Percentiles rank a stretch among this genome's conserved stretches.
Conservation (phyloP, 2,888 invertebrate species). For the Hermaeophaga mercurialis region DNA sequence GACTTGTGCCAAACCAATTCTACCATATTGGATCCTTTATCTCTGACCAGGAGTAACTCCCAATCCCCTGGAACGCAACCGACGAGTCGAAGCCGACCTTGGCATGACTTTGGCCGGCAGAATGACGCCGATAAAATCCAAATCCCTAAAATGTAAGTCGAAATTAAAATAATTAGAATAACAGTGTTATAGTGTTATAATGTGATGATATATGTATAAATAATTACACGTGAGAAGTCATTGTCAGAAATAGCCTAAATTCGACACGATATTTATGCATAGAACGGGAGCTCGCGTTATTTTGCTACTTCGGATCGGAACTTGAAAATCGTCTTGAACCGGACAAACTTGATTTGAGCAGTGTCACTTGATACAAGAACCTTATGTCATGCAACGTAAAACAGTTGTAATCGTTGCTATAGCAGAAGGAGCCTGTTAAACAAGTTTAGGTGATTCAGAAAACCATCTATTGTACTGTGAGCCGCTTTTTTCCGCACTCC, state of each 20-base stretch:
- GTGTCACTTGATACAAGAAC: slow-evolving; percentile 49
- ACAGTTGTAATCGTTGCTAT: slow-evolving; percentile 44
- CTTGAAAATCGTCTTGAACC: slow-evolving; percentile 46
- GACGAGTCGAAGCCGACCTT: slow-evolving; percentile 79
- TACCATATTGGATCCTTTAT: slow-evolving; percentile 53
- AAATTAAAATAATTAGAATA: background rate
- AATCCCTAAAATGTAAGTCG: slow-evolving; percentile 95
- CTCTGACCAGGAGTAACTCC: slow-evolving; percentile 51
- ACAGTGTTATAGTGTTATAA: background rate
- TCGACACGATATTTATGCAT: slow-evolving; percentile 35
- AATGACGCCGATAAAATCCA: slow-evolving; percentile 96
- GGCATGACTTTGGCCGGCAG: slow-evolving; percentile 94
- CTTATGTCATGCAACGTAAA: slow-evolving; percentile 44
- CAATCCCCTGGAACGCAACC: slow-evolving; percentile 58
- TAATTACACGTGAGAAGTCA: slow-evolving; percentile 38
- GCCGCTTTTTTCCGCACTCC: slow-evolving; percentile 36
- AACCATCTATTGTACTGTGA: slow-evolving; percentile 35
- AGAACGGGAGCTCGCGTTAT: slow-evolving; percentile 41
- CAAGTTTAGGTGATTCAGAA: slow-evolving; percentile 44
- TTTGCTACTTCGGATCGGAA: slow-evolving; percentile 43
- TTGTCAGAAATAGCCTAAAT: slow-evolving; percentile 46
- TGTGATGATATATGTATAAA: too few relatives aligned
- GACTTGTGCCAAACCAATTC: slow-evolving; percentile 75
- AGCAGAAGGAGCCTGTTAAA: slow-evolving; percentile 45
- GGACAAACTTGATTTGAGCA: slow-evolving; percentile 51